Conservation (phyloP, 1,140 invertebrate species). For the Heliconius melpomene region DNA sequence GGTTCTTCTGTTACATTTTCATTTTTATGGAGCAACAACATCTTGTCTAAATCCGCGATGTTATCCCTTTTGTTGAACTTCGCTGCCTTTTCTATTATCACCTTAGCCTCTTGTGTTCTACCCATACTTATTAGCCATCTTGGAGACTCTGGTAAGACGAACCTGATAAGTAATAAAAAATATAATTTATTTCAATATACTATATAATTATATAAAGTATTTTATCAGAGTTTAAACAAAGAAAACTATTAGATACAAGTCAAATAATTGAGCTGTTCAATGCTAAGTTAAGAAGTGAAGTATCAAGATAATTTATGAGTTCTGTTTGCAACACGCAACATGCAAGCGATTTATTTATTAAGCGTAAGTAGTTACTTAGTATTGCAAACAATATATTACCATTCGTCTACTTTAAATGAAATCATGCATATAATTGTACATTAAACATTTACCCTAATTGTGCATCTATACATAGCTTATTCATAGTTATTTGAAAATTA, state of each 20-base stretch:
- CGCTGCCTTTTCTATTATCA: slow-evolving; percentile 86
- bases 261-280: neutral
- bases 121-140: slow-evolving; percentile 91
- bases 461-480: too few species aligned
- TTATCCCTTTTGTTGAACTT: slow-evolving; percentile 83
- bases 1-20: slow-evolving; percentile 74
- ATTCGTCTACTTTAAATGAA: too few species aligned
- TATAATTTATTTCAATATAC: neutral
- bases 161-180: slow-evolving; percentile 75
- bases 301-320: neutral
- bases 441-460: too few species aligned
- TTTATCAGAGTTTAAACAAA: neutral
- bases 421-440: too few species aligned
- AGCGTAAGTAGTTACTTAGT: neutral
- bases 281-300: neutral
- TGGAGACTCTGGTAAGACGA: slow-evolving; percentile 91
- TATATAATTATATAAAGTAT: neutral
- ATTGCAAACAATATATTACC: neutral
- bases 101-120: slow-evolving; percentile 85
- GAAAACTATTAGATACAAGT: neutral
- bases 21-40: slow-evolving; percentile 75
- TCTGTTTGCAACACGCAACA: neutral
- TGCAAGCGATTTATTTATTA: neutral
- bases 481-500: too few species aligned
- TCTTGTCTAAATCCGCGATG: slow-evolving; percentile 84